Base-by-base conservation (phyloP, 2,888 invertebrate species). In the Criorhina ranunculi region DNA sequence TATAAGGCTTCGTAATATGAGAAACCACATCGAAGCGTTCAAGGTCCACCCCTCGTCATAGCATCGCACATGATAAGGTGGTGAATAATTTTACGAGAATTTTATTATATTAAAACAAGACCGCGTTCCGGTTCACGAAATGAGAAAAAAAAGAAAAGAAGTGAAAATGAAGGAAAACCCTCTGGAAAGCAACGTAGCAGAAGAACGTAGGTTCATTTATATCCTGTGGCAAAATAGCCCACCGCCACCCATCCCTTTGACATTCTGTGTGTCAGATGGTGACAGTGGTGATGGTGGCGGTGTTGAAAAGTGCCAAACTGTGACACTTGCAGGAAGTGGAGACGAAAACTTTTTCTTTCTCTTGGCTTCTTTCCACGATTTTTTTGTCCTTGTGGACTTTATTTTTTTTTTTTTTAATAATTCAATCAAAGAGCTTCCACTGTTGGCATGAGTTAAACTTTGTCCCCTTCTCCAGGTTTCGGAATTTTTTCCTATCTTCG, bases 341-440 rank as follows among this genome's bases (percentile, higher is more conserved):
- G 86, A 85, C 77, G 75, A 86, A 88, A 87, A 87, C 86, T 86
- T 87, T 87, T 86, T 78, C 79, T 82, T 76, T 80, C 55, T 70
- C 46, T 87, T 86, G 79, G 86, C 86, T 87, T 87, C 83, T 80
- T 81, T 86, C 62, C 79, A 67, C 79, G 77, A 77, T 79, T 82
- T 87, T 87, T 80, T 79, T 72, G 81, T 86, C 87, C 82, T 87
- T 87, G 76, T 67, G 81, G 87, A 87, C 86, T 86, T 24, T 24
- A 76, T 85, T 87, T 87, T 87, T 24, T 24, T 80, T 85, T 87
- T 87, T 87, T 88, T 88, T 86, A 88, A 88, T 88, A 88, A 88
- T 88, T 88, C 88, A 88, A 88, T 88, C 88, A 88, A 87, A 88
- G 82, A 83, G 70, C 73, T 64, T 59, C 73, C 80, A 66, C 19